Conservation (phyloP, 2,888 invertebrate genomes). For the Bhutanitis thaidina region DNA sequence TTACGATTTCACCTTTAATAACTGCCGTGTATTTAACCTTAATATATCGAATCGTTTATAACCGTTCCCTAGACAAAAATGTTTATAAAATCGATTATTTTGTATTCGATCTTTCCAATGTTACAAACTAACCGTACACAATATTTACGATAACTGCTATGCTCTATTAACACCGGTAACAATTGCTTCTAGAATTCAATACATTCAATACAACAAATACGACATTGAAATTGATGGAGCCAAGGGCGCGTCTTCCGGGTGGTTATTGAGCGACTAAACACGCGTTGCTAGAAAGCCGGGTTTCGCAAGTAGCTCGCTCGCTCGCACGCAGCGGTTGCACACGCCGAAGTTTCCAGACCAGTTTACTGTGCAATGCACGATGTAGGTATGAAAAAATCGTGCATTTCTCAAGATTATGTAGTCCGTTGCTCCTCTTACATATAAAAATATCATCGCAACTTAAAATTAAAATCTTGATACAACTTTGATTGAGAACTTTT, state of each 20-base stretch:
- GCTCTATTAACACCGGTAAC: background rate
- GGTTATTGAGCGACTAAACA: background rate
- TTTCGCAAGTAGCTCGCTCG: slow-evolving; percentile 15
- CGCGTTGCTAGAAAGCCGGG: slow-evolving; percentile 13
- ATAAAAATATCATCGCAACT: background rate
- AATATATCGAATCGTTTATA: too few species aligned
- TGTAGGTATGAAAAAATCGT: background rate
- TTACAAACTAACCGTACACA: too few species aligned
- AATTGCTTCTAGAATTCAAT: background rate
- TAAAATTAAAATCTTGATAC: too few species aligned
- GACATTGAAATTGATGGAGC: slow-evolving; percentile 13
- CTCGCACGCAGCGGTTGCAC: slow-evolving; percentile 18
- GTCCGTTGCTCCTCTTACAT: slow-evolving; percentile 13
- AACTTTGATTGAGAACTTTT: too few species aligned
- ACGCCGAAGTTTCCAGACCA: slow-evolving; percentile 29
- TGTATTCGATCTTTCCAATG: too few species aligned
- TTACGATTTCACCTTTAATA: too few species aligned
- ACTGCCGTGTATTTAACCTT: too few species aligned
- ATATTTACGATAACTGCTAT: background rate
- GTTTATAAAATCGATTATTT: too few species aligned
- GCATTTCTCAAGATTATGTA: slow-evolving; percentile 18
- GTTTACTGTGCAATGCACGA: slow-evolving; percentile 24
- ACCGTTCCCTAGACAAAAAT: too few species aligned
- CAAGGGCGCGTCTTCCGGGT: slow-evolving; percentile 12
- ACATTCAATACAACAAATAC: background rate